Base-by-base conservation (phyloP, 2,888 invertebrate genomes). In the Parnassius glacialis region DNA sequence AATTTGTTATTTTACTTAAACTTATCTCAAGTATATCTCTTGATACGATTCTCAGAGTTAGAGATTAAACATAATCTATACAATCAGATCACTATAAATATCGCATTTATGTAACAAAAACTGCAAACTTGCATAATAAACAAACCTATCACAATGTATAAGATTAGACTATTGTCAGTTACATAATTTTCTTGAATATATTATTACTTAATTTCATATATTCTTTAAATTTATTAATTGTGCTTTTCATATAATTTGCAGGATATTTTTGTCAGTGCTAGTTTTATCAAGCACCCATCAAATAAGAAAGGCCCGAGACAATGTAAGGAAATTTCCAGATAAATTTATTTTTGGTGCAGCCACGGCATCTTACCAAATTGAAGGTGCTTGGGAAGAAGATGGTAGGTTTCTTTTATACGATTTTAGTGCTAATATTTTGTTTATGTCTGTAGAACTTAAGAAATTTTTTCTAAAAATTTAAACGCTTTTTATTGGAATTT, bases 311-410 rank as follows among this genome's bases (percentile, higher is more conserved):
- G 42, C 11, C n/a, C 48, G 50, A 10, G 25, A 53, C 10, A 54
- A 62, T 41, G 55, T 77, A 0, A 72, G 85, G 2, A 70, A 59
- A 10, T 87, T 89, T 59, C 87, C 89, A 0, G 54, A 72, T 1
- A 68, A 71, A 1, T 88, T 88, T 58, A 43, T 71, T 45, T 87
- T 89, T 47, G 89, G 89, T 0, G 83, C 85, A 0, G 79, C 88
- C 3, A 83, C 93, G 9, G 80, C 93, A 0, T 85, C 93, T 1
- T 93, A 93, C 70, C 93, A 93, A 74, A 78, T 93, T 34, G 93
- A 94, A 79, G 93, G 93, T 3, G 93, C 78, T 0, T 93, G 92
- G 92, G 79, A 87, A 67, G 87, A 81, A 66, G 92, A 87, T 62
- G 93, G 93, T 93, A 74, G 85, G 87, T 34, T 7, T 34, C 7